phyloP scores from a whole-genome alignment of 2,888 invertebrate genomes.

The Gymnosoma rotundatum region DNA sequence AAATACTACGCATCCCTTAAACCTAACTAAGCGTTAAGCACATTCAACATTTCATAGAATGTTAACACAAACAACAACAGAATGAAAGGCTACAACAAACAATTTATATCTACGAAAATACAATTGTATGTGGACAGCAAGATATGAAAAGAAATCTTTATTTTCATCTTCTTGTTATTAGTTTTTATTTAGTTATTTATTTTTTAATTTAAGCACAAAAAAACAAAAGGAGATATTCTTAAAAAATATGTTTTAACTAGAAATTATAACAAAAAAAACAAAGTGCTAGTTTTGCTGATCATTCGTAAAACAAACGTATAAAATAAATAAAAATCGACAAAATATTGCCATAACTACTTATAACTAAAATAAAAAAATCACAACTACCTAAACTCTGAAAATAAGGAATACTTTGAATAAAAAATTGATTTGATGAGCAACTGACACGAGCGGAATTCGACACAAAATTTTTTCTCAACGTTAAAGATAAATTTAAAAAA shows the following conservation, averaged over 20 bases:
- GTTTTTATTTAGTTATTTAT: background rate
- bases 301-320: slow-evolving; percentile 11
- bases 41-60: slow-evolving; percentile 64
- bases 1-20: slow-evolving; percentile 69
- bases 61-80: slow-evolving; percentile 9
- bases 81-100: slow-evolving; percentile 35
- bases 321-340: slow-evolving; percentile 6
- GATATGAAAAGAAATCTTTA: slow-evolving; percentile 40
- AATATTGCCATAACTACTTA: slow-evolving; percentile 5
- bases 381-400: background rate
- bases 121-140: slow-evolving; percentile 1
- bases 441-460: no score
- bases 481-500: background rate
- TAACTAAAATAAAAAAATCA: no score
- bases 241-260: no score
- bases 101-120: slow-evolving; percentile 30
- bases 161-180: slow-evolving; percentile 7
- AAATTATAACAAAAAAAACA: background rate
- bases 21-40: slow-evolving; percentile 71
- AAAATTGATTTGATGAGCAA: no score
- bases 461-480: no score
- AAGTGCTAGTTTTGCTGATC: slow-evolving; percentile 50
- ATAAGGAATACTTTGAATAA: background rate
- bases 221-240: no score
- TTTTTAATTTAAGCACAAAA: slow-evolving; percentile 9